Percentiles rank a stretch among this genome's conserved stretches.
phyloP scores from a whole-genome alignment of 2,888 invertebrate species.

The Therioaphis trifolii region DNA sequence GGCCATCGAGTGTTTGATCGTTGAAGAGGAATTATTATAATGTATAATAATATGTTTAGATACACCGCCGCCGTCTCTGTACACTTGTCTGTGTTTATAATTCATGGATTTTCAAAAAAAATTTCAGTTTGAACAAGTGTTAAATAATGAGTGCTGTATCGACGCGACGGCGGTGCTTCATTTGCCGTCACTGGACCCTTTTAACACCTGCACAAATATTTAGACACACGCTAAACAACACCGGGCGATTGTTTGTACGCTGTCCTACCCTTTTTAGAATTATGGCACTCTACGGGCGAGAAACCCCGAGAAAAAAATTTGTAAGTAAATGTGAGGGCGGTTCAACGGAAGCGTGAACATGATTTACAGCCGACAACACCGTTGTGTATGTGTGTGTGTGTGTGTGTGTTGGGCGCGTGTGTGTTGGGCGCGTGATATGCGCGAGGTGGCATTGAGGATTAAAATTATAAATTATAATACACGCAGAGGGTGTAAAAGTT shows the following conservation, averaged over 20 bases:
- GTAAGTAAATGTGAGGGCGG: conserved; percentile 17
- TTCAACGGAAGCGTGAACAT: conserved; percentile 41
- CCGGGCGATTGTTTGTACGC: conserved; percentile 42
- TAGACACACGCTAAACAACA: conserved; percentile 42
- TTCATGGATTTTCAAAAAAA: background rate
- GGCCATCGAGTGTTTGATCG: background rate
- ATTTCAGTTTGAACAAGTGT: background rate
- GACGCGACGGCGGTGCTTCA: background rate
- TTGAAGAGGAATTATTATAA: background rate
- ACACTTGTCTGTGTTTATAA: conserved; percentile 19
- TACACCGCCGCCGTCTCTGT: no score
- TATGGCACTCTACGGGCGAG: conserved; percentile 11
- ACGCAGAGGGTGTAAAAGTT: conserved; percentile 27
- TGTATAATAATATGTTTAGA: no score
- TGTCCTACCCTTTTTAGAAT: conserved; percentile 36
- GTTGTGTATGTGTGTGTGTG: no score
- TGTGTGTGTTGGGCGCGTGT: no score
- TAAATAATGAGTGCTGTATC: conserved; percentile 9
- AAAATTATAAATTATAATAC: conserved; percentile 41
- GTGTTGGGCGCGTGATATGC: no score
- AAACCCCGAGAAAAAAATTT: background rate
- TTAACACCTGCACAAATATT: conserved; percentile 54
- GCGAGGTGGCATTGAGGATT: background rate
- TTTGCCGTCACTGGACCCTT: conserved; percentile 26
- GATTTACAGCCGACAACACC: conserved; percentile 25